Conservation (phyloP, 2,113 vertebrate species). For the Gallinago paraguaiae region DNA sequence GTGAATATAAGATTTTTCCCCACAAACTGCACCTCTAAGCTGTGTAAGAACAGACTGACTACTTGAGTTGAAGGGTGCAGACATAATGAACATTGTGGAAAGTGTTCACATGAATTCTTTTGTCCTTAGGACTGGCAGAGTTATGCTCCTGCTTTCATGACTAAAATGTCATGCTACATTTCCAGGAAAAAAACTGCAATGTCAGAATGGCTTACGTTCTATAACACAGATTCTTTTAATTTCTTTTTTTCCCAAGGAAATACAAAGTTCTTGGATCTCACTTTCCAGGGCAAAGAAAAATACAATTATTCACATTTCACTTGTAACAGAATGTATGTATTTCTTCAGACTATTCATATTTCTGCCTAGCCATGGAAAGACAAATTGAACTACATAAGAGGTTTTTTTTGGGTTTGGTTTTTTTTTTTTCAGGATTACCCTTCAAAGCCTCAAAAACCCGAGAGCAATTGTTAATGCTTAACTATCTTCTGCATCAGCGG, state of each 20-base stretch:
- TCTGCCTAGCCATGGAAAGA: neutral
- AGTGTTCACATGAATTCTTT: neutral
- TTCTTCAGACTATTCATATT: neutral
- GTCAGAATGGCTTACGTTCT: neutral
- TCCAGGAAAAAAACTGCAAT: neutral
- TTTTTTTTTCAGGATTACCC: neutral
- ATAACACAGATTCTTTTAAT: neutral
- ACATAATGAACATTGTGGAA: neutral
- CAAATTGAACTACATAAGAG: neutral
- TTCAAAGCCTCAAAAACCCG: neutral
- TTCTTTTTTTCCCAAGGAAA: neutral
- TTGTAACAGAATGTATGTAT: neutral
- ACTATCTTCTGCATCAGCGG: conserved; percentile 13
- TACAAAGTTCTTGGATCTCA: neutral
- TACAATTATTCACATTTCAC: neutral
- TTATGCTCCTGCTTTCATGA: neutral
- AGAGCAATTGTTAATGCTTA: neutral
- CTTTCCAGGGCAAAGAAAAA: neutral
- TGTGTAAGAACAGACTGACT: neutral
- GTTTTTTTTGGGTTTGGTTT: neutral
- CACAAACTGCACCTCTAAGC: neutral
- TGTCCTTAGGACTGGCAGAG: neutral
- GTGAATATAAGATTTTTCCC: neutral
- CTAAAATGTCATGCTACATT: neutral
- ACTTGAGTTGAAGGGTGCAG: neutral